These are phyloP conservation scores for Myotis daubentonii DNA, from an alignment of 2,797 vertebrate species.

Conservation along the genomic window DNA sequence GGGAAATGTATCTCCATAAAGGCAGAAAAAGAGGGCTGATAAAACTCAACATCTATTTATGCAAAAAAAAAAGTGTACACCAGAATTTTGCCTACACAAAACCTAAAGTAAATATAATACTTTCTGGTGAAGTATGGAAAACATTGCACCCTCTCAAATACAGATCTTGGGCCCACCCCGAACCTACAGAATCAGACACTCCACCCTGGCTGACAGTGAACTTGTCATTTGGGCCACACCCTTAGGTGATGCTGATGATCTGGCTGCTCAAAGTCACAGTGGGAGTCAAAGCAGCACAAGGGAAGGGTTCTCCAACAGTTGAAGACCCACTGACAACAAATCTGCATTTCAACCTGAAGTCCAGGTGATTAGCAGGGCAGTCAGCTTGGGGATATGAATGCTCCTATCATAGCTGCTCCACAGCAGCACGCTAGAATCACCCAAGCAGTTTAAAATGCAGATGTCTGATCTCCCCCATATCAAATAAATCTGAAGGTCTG, in stretches of 20 bases:
- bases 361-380: neutral
- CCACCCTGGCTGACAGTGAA: constrained; percentile 17
- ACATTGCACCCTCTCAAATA: neutral
- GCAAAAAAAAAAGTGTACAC: neutral
- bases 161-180: neutral
- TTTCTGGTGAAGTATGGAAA: neutral
- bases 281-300: neutral
- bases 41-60: neutral
- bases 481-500: neutral
- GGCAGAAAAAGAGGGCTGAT: neutral
- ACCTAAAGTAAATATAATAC: neutral
- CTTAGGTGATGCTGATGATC: constrained; percentile 14
- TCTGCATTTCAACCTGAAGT: neutral
- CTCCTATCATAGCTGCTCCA: neutral
- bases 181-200: constrained; percentile 57
- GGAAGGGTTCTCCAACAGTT: neutral
- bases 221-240: neutral
- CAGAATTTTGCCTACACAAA: neutral
- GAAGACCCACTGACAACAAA: neutral
- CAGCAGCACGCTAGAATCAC: neutral
- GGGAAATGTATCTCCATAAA: neutral
- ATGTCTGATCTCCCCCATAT: neutral
- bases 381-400: neutral
- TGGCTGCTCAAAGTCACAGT: neutral
- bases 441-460: neutral